Conservation (phyloP, 2,888 invertebrate species). For the Caenorhabditis sulstoni region DNA sequence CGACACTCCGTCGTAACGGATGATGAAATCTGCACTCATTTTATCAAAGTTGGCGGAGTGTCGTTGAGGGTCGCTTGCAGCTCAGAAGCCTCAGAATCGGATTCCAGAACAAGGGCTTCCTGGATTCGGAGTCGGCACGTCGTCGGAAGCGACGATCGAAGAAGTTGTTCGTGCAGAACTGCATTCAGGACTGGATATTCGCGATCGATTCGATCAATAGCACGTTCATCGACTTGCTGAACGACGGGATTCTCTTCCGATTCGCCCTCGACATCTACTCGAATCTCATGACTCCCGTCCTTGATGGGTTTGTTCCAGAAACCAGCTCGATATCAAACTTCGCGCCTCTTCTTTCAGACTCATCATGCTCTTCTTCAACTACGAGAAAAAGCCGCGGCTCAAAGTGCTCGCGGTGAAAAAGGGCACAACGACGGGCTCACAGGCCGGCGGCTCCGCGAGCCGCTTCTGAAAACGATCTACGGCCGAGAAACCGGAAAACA, state of each 20-base stretch:
- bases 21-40: too few species aligned
- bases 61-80: too few species aligned
- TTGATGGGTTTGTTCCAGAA: conserved; percentile 14
- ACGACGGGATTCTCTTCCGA: conserved; percentile 3
- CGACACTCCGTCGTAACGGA: too few species aligned
- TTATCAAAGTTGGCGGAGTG: too few species aligned
- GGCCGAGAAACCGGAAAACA: too few species aligned
- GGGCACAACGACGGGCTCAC: neutral
- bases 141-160: neutral
- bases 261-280: conserved; percentile 23
- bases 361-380: conserved; percentile 31
- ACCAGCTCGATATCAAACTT: neutral
- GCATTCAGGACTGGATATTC: conserved; percentile 43
- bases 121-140: conserved; percentile 9
- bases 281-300: conserved; percentile 20
- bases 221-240: conserved; percentile 5
- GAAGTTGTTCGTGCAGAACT: conserved; percentile 22
- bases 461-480: too few species aligned
- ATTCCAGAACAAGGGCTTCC: conserved; percentile 7
- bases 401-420: neutral
- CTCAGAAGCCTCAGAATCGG: too few species aligned
- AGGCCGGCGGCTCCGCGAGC: neutral
- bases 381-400: conserved; percentile 13
- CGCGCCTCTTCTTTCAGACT: conserved; percentile 6
- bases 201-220: conserved; percentile 26